Conservation (phyloP, 2,113 vertebrate species). For the Brachypteracias leptosomus region DNA sequence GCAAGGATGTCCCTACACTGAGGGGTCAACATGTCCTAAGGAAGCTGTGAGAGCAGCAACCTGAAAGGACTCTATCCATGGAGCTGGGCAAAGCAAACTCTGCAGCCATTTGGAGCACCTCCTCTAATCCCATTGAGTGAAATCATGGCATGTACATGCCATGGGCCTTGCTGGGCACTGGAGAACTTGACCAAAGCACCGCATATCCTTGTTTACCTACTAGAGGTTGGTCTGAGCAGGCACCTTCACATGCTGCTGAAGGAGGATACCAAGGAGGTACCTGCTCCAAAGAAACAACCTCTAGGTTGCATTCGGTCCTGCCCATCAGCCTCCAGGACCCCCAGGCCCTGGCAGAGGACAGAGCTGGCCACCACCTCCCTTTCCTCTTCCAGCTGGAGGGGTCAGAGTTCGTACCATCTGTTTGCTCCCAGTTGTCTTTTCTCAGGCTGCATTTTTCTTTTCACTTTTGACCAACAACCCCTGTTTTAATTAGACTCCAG, state of each 20-base stretch:
- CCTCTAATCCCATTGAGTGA: neutral
- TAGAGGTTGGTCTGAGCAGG: neutral
- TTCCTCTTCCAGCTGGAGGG: neutral
- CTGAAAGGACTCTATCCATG: neutral
- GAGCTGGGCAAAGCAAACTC: neutral
- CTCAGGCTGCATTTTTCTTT: neutral
- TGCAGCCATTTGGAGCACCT: neutral
- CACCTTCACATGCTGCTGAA: neutral
- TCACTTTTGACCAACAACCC: neutral
- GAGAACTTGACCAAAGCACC: neutral
- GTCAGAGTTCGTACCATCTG: neutral
- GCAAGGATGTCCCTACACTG: neutral
- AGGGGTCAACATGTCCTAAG: neutral
- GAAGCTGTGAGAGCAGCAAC: neutral
- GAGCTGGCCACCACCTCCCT: neutral
- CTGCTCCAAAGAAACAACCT: accelerated
- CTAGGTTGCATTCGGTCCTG: neutral
- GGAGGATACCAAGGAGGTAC: neutral
- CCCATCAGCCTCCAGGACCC: neutral
- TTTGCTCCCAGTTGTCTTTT: constrained; percentile 41
- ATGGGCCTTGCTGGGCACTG: accelerated
- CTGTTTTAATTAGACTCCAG: neutral
- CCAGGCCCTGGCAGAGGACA: neutral
- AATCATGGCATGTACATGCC: neutral
- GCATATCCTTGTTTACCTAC: accelerated